Evolutionary conservation across 2,888 invertebrate genomes (phyloP), one percentile per base, ranked within the genome.

Genomic region (Keiferia lycopersicella): DNA sequence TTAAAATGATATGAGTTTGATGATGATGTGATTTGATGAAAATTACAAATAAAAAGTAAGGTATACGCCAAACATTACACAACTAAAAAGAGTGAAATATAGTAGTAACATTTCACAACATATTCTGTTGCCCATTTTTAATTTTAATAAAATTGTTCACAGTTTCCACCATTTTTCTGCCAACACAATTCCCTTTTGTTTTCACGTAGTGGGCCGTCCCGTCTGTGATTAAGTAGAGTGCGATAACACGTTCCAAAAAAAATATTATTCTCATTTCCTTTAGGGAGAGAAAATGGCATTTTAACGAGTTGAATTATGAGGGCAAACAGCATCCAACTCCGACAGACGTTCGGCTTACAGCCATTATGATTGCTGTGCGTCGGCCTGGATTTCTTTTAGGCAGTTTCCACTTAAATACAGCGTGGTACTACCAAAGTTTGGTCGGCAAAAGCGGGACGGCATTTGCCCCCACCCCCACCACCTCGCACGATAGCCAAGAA

Each of bases 171-270:
- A 18, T 62, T 75, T 76, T 74, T 71, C 64, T 69, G 68, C 66
- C 62, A 72, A 67, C 66, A 61, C 62, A 53, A 64, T 62, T 67
- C 65, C 66, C 69, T 63, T 78, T 80, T 78, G 71, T 77, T 77
- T 79, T 69, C 67, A 64, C 66, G 63, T 26, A 26, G 26, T 60
- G 63, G 63, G 71, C 75, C 66, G 70, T 71, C 68, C 71, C 71
- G 72, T 62, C 67, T 68, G 71, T 78, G 76, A 78, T 77, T 78
- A 76, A 79, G 71, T 72, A 69, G 69, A 68, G 67, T 71, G 68
- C 67, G 73, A 77, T 80, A 77, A 76, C 75, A 70, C 70, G 73
- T 70, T 66, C 75, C 68, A 69, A 75, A 78, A 79, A 56, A 81
- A 74, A 66, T 68, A 67, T 73, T 71, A 69, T 73, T 68, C 73